These are phyloP conservation scores for Ptychadena robeensis DNA, from an alignment of 2,797 vertebrate genomes.

Conservation along the genomic window DNA sequence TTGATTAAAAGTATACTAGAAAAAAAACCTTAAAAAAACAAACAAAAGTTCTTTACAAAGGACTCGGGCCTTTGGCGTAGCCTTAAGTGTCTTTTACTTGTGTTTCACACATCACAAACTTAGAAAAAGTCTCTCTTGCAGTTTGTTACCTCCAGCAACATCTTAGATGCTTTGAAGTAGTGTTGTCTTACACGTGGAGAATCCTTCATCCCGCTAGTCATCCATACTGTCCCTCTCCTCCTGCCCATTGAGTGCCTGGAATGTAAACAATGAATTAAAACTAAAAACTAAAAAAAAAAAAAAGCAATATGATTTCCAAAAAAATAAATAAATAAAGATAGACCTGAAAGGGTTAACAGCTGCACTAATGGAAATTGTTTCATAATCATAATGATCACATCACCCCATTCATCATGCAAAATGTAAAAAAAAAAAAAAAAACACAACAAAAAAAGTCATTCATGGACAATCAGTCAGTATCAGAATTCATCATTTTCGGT, in stretches of 20 bases:
- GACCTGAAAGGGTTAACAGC: slow-evolving; percentile 70
- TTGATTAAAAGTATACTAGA: slow-evolving; percentile 23
- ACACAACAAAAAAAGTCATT: slow-evolving; percentile 42
- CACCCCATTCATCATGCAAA: slow-evolving; percentile 56
- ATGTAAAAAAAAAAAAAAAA: slow-evolving; percentile 20
- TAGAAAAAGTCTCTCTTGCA: slow-evolving; percentile 22
- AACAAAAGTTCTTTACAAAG: slow-evolving; percentile 40
- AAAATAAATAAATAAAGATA: slow-evolving; percentile 66
- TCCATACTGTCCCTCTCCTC: slow-evolving; percentile 39
- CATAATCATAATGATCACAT: slow-evolving; percentile 54
- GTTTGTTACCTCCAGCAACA: slow-evolving; percentile 52
- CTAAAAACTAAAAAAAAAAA: too few relatives aligned
- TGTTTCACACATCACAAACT: slow-evolving; percentile 37
- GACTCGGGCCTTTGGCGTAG: slow-evolving; percentile 57
- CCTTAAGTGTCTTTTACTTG: slow-evolving; percentile 59
- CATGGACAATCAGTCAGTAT: slow-evolving; percentile 73
- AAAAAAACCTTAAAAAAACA: slow-evolving; percentile 8
- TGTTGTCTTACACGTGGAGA: background rate
- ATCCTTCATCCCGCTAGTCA: slow-evolving; percentile 42
- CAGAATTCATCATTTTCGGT: slow-evolving; percentile 61
- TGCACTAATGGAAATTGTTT: slow-evolving; percentile 66
- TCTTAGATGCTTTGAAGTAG: slow-evolving; percentile 13
- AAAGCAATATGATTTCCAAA: slow-evolving; percentile 77
- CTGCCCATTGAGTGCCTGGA: slow-evolving; percentile 75
- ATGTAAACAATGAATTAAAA: slow-evolving; percentile 67